Conservation (phyloP, 1,140 invertebrate species). For the Heliconius hermathena region DNA sequence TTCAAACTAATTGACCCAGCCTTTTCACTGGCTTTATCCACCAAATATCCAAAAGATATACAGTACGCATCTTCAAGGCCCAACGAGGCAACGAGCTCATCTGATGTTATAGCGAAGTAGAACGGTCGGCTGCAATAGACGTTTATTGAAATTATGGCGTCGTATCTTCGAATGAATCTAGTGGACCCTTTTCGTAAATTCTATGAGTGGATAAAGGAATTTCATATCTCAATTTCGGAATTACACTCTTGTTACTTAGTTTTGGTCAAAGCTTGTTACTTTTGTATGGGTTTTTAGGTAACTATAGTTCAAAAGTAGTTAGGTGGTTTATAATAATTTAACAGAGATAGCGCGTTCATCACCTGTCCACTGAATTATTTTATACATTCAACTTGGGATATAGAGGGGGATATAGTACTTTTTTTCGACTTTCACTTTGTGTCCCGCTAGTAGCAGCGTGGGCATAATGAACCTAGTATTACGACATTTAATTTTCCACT, state of each 20-base stretch:
- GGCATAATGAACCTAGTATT: too few relatives aligned
- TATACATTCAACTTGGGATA: too few relatives aligned
- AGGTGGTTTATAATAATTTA: not conserved
- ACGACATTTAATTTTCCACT: too few relatives aligned
- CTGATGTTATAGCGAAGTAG: conserved; percentile 35
- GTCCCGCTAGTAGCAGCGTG: too few relatives aligned
- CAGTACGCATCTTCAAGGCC: conserved; percentile 20
- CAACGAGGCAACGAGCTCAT: conserved; percentile 29
- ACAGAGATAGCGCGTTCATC: not conserved
- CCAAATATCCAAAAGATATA: conserved; percentile 2
- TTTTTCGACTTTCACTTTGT: too few relatives aligned
- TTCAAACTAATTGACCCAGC: not conserved
- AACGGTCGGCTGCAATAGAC: conserved; percentile 53
- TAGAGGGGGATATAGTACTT: too few relatives aligned
- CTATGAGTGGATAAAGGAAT: conserved; percentile 34
- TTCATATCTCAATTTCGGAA: conserved; percentile 26
- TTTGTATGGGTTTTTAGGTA: not conserved
- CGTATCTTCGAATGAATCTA: conserved; percentile 57
- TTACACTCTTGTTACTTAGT: conserved; percentile 6
- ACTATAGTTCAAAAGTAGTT: not conserved
- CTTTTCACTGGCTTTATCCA: not conserved
- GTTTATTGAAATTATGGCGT: conserved; percentile 64
- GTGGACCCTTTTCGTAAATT: conserved; percentile 42
- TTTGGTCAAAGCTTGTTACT: not conserved
- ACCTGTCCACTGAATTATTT: too few relatives aligned